Evolutionary conservation across 2,888 invertebrate genomes (phyloP).

Genomic region (Aspidiotus destructor): DNA sequence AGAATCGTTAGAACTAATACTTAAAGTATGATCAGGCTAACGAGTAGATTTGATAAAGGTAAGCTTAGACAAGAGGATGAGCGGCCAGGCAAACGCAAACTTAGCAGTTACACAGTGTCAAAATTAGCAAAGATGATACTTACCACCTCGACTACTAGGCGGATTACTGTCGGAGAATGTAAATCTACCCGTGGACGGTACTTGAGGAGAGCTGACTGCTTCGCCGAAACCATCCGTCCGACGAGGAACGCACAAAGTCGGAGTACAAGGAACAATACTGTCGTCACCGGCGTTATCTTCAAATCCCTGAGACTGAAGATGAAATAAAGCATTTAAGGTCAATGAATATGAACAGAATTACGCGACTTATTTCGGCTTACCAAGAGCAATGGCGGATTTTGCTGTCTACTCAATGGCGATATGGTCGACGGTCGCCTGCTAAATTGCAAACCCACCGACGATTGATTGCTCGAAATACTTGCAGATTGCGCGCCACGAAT

Average conservation of each 20-base stretch:
- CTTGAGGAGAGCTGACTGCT: constrained; percentile 82
- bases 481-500: constrained; percentile 33
- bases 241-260: constrained; percentile 71
- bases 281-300: constrained; percentile 63
- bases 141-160: constrained; percentile 20
- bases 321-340: background rate
- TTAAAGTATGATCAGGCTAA: too few species aligned
- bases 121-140: background rate
- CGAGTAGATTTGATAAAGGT: background rate
- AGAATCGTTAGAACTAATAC: too few species aligned
- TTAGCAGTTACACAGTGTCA: background rate
- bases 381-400: constrained; percentile 44
- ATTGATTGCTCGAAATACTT: constrained; percentile 34
- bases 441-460: constrained; percentile 24
- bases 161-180: constrained; percentile 43
- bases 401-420: constrained; percentile 48
- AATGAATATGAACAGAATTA: too few species aligned
- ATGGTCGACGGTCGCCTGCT: constrained; percentile 40
- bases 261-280: constrained; percentile 80
- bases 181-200: constrained; percentile 51
- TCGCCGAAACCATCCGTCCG: constrained; percentile 81
- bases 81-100: background rate
- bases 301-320: constrained; percentile 46
- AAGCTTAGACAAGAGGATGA: background rate
- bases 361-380: constrained; percentile 36